These are phyloP conservation scores for Odontomachus brunneus DNA, from an alignment of 1,140 invertebrate species.

Conservation along the genomic window DNA sequence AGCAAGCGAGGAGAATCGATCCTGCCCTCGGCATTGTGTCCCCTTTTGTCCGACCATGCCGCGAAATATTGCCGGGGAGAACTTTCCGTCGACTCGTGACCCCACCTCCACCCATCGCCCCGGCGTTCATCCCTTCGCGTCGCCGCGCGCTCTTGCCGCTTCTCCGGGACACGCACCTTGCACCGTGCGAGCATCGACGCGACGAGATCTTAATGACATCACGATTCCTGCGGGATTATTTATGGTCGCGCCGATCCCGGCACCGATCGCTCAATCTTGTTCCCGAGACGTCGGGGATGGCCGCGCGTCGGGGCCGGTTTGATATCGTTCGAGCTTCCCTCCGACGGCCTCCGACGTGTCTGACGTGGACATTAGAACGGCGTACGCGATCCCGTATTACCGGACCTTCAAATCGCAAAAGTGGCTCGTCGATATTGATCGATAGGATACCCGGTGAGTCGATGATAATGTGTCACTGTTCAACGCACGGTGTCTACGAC, in stretches of 20 bases:
- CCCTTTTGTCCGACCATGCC: conserved; percentile 80
- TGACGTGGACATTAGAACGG: background rate
- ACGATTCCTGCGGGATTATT: conserved; percentile 51
- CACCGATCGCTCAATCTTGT: conserved; percentile 40
- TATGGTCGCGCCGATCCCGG: conserved; percentile 42
- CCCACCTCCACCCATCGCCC: conserved; percentile 62
- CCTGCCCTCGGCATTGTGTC: conserved; percentile 81
- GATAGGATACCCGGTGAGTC: too few relatives aligned
- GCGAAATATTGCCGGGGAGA: conserved; percentile 79
- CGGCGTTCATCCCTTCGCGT: conserved; percentile 42
- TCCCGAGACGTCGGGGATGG: conserved; percentile 10
- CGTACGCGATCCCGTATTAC: too few relatives aligned
- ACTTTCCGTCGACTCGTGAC: conserved; percentile 76
- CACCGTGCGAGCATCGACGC: conserved; percentile 56
- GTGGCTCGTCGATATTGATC: too few relatives aligned
- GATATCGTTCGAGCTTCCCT: conserved; percentile 29
- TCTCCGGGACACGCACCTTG: conserved; percentile 46
- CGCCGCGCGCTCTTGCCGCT: conserved; percentile 6
- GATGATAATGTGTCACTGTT: too few relatives aligned
- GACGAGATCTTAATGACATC: conserved; percentile 68
- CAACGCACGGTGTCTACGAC: too few relatives aligned
- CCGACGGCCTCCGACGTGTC: background rate
- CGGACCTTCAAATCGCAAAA: too few relatives aligned
- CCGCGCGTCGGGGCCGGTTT: background rate
- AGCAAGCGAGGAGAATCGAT: conserved; percentile 83